These are phyloP conservation scores for Synergus gifuensis DNA, from an alignment of 2,888 invertebrate genomes.

Conservation along the genomic window DNA sequence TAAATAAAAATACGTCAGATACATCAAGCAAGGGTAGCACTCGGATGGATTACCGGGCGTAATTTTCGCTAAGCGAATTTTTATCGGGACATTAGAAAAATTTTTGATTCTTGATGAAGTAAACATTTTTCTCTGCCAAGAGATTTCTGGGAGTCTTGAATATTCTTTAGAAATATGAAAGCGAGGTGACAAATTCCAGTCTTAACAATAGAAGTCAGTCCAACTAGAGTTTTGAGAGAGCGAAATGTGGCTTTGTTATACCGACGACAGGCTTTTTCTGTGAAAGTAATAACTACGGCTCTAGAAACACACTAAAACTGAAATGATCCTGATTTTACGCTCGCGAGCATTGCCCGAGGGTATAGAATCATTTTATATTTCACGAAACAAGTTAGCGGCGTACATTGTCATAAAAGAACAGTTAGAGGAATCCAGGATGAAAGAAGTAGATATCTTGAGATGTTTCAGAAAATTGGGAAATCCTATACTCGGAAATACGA, in stretches of 20 bases:
- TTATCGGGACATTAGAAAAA: background rate
- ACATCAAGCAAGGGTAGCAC: too few relatives aligned
- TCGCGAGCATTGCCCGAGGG: background rate
- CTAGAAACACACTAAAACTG: slow-evolving; percentile 14
- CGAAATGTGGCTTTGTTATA: slow-evolving; percentile 12
- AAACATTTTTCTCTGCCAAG: background rate
- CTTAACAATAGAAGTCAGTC: slow-evolving; percentile 13
- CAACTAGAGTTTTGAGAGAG: slow-evolving; percentile 7
- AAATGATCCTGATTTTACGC: slow-evolving; percentile 29
- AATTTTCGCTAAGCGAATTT: too few relatives aligned
- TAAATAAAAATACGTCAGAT: too few relatives aligned
- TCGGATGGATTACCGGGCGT: too few relatives aligned
- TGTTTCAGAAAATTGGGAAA: slow-evolving; percentile 9
- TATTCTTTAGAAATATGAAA: background rate
- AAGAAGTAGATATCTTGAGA: background rate
- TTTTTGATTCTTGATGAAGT: background rate
- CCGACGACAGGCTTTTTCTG: background rate
- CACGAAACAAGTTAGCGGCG: background rate
- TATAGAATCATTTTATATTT: background rate
- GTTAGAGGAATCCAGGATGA: slow-evolving; percentile 19
- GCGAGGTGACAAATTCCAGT: slow-evolving; percentile 24
- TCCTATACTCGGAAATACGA: background rate
- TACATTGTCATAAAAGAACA: slow-evolving; percentile 28
- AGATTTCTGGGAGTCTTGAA: background rate
- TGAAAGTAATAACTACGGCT: slow-evolving; percentile 15